Percentiles rank a stretch among this genome's conserved stretches.
Conservation (phyloP, 2,888 invertebrate species). For the Meta bourneti region DNA sequence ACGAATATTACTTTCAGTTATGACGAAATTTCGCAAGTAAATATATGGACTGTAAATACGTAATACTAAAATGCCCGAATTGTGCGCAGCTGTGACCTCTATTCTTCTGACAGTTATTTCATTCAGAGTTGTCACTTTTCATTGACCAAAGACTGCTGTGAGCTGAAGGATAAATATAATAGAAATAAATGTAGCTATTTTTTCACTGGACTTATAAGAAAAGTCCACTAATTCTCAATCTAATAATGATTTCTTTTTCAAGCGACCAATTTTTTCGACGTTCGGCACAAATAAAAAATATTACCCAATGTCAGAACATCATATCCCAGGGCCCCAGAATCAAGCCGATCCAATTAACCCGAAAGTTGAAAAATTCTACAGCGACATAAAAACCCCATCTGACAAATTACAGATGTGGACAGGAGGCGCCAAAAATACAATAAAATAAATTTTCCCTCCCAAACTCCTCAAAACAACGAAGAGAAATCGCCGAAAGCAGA, state of each 20-base stretch:
- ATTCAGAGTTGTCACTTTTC: not conserved
- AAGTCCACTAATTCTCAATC: not conserved
- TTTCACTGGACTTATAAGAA: not conserved
- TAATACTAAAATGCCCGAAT: too few species aligned
- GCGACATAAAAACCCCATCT: constrained; percentile 48
- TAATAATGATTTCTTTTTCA: not conserved
- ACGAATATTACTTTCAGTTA: too few species aligned
- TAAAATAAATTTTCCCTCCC: constrained; percentile 41
- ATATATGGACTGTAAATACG: too few species aligned
- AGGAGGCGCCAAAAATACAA: constrained; percentile 53
- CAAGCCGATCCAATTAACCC: constrained; percentile 31
- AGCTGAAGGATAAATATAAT: not conserved
- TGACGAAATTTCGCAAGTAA: too few species aligned
- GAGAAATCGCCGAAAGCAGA: constrained; percentile 27
- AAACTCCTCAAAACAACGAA: constrained; percentile 16
- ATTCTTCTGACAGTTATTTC: not conserved
- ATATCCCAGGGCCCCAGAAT: constrained; percentile 5
- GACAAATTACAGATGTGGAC: constrained; percentile 46
- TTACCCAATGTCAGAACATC: not conserved
- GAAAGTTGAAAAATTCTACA: constrained; percentile 32
- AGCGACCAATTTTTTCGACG: not conserved
- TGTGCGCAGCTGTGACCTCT: not conserved
- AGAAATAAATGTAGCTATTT: not conserved
- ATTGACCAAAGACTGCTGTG: not conserved
- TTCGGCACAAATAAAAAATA: not conserved